Evolutionary conservation across 2,888 invertebrate genomes (phyloP).

Genomic region (Byasa hedistus): DNA sequence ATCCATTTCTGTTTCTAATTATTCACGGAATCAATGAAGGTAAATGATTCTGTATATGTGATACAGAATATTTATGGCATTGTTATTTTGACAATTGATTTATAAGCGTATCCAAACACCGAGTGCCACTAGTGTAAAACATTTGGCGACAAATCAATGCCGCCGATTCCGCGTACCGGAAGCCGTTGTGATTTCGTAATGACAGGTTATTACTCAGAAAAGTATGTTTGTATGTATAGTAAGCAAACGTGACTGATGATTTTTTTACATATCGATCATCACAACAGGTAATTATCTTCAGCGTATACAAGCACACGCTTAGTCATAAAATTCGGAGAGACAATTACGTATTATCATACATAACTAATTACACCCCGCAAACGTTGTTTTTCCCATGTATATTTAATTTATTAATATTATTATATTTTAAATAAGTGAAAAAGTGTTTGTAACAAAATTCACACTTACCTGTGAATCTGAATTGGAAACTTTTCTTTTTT

Average conservation of each 20-base stretch:
- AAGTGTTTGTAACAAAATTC: too few species aligned
- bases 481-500: too few species aligned
- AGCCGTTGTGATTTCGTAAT: slow-evolving; percentile 3
- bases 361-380: neutral
- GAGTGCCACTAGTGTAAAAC: slow-evolving; percentile 12
- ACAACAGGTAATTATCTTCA: slow-evolving; percentile 6
- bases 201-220: slow-evolving; percentile 11
- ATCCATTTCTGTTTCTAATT: too few species aligned
- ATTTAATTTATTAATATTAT: too few species aligned
- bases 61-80: neutral
- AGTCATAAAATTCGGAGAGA: slow-evolving; percentile 8
- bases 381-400: too few species aligned
- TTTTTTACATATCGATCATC: slow-evolving; percentile 24
- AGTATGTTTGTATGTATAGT: slow-evolving; percentile 21
- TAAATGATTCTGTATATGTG: too few species aligned
- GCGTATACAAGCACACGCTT: slow-evolving; percentile 14
- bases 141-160: slow-evolving; percentile 23
- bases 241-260: slow-evolving; percentile 8
- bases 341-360: neutral
- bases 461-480: too few species aligned
- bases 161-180: slow-evolving; percentile 15
- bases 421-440: too few species aligned
- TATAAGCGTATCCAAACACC: slow-evolving; percentile 1
- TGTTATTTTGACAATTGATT: neutral
- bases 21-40: too few species aligned